Conservation (phyloP, 2,888 invertebrate species). For the Orthosia cruda region DNA sequence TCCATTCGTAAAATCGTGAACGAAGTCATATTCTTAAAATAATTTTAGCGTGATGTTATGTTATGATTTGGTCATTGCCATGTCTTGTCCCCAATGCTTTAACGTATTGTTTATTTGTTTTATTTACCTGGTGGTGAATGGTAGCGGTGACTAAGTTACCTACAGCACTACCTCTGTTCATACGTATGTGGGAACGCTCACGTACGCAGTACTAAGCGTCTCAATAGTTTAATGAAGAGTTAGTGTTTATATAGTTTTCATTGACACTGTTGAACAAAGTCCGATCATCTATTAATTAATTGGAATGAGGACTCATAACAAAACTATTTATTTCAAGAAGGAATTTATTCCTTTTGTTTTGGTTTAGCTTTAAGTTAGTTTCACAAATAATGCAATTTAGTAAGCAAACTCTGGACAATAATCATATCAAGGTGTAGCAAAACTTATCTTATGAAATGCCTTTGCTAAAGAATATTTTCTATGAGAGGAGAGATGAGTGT, state of each 20-base stretch:
- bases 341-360: too few relatives aligned
- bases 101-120: background rate
- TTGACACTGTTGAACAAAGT: background rate
- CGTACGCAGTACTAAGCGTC: background rate
- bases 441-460: too few relatives aligned
- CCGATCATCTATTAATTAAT: background rate
- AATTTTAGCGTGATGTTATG: background rate
- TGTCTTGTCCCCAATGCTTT: background rate
- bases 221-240: background rate
- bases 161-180: background rate
- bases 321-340: background rate
- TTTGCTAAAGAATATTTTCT: too few relatives aligned
- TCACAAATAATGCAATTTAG: too few relatives aligned
- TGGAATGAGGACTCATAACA: background rate
- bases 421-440: too few relatives aligned
- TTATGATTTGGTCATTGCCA: background rate
- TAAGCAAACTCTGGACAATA: too few relatives aligned
- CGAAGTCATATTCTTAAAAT: too few relatives aligned
- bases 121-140: background rate
- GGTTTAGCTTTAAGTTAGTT: too few relatives aligned
- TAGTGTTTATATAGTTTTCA: background rate
- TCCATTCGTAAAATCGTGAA: too few relatives aligned
- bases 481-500: too few relatives aligned
- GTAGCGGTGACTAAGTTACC: background rate
- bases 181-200: background rate